Conservation (phyloP, 2,113 vertebrate genomes). For the Apeltes quadracus region DNA sequence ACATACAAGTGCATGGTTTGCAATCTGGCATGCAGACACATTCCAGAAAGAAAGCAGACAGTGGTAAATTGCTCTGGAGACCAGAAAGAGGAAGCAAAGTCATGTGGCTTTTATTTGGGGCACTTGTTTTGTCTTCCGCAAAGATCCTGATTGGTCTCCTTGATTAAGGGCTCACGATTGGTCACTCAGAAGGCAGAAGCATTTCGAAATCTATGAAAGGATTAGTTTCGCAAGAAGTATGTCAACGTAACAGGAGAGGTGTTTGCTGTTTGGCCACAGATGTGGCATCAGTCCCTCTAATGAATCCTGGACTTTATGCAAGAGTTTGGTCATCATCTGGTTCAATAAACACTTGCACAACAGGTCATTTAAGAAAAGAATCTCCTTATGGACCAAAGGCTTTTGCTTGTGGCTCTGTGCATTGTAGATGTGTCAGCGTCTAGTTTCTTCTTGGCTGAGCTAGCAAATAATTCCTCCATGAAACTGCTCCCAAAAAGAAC, state of each 20-base stretch:
- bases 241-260: slow-evolving; percentile 21
- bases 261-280: background rate
- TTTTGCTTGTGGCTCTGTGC: too few species aligned
- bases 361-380: background rate
- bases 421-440: too few species aligned
- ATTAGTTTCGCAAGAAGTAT: slow-evolving; percentile 41
- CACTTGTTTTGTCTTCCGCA: background rate
- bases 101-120: slow-evolving; percentile 15
- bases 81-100: slow-evolving; percentile 49
- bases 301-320: slow-evolving; percentile 8
- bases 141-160: slow-evolving; percentile 44
- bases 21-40: background rate
- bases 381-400: background rate
- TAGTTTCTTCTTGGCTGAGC: background rate
- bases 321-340: background rate
- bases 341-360: background rate
- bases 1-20: slow-evolving; percentile 7
- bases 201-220: slow-evolving; percentile 39
- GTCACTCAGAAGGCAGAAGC: background rate
- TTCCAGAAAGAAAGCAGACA: slow-evolving; percentile 25
- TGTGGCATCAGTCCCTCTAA: background rate
- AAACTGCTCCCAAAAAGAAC: background rate
- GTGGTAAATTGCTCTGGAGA: slow-evolving; percentile 18
- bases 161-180: slow-evolving; percentile 33
- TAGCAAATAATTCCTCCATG: background rate